Base-by-base conservation (phyloP, 2,888 invertebrate species). In the Sarcophaga caerulescens region DNA sequence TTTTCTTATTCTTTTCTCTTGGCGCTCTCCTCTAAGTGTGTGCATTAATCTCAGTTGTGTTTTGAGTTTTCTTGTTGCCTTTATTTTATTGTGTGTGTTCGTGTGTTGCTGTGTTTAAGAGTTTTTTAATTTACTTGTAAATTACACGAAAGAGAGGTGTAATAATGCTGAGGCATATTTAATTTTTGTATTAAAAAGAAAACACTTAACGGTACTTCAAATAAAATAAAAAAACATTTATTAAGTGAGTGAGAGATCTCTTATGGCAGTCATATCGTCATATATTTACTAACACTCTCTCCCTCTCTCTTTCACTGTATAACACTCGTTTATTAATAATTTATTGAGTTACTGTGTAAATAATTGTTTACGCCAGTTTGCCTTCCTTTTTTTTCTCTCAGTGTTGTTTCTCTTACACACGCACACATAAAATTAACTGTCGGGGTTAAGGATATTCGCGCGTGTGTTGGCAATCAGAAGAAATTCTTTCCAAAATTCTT, bases 121-220 rank as follows among this genome's bases (percentile, higher is more conserved):
- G 47, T 66, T 52, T 82, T 80, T 69, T 71, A 83, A 82, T 85
- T 85, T 80, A 80, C 82, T 82, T 80, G 76, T 76, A 82, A 82
- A 82, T 85, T 76, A 68, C 79, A 82, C 19, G 63, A 71, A 59
- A 75, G 62, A 71, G 63, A 75, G 62, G 69, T 70, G 68, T 85
- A 81, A 78, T 78, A 74, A 75, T 47, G 63, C 52, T 4, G 52
- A 14, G 52, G 12, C 17, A 14, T 52, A 14, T 52, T 52, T 52
- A 14, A 12, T 52, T 52, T 52, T 52, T 52, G 1, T 52, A 52
- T 52, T 12, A 52, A 52, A 52, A 14, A 52, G 17, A 52, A 52
- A 14, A 14, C 17, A 52, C 52, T 17, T 52, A 52, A 52, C 52
- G 52, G 52, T 52, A 52, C 52, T 52, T 52, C 14, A 52, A 52